Conservation (phyloP, 2,113 vertebrate genomes). For the Thermophis baileyi region DNA sequence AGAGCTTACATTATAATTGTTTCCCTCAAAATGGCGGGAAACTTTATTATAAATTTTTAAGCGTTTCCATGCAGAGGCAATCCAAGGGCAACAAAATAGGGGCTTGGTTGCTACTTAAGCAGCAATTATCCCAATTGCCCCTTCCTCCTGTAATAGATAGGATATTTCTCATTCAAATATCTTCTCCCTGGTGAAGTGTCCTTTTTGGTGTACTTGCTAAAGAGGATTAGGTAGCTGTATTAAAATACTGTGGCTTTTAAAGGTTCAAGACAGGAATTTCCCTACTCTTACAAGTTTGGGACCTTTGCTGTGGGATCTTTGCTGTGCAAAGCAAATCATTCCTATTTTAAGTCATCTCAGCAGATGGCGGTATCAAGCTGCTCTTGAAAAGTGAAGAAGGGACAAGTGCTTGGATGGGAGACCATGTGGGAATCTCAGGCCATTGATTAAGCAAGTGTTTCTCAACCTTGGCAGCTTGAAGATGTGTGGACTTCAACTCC, state of each 20-base stretch:
- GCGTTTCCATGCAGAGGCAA: neutral
- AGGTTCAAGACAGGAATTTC: neutral
- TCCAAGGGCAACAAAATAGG: neutral
- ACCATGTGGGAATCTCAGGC: neutral
- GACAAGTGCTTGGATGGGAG: neutral
- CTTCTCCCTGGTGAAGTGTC: neutral
- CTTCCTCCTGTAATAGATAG: neutral
- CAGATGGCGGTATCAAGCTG: neutral
- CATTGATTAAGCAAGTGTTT: neutral
- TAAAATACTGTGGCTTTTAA: neutral
- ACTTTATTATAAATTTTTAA: neutral
- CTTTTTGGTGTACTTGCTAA: neutral
- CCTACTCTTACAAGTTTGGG: neutral
- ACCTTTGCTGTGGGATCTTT: neutral
- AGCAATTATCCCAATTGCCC: neutral
- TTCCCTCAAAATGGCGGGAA: neutral
- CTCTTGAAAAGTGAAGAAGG: neutral
- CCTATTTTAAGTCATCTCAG: neutral
- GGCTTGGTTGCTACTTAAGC: neutral
- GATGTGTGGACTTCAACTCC: neutral
- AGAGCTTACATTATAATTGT: neutral
- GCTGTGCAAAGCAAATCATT: neutral
- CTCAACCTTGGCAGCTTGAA: neutral
- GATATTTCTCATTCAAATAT: neutral
- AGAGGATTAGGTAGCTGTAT: neutral